Conservation (phyloP, 1,140 invertebrate genomes). For the Trachelipus rathkii region DNA sequence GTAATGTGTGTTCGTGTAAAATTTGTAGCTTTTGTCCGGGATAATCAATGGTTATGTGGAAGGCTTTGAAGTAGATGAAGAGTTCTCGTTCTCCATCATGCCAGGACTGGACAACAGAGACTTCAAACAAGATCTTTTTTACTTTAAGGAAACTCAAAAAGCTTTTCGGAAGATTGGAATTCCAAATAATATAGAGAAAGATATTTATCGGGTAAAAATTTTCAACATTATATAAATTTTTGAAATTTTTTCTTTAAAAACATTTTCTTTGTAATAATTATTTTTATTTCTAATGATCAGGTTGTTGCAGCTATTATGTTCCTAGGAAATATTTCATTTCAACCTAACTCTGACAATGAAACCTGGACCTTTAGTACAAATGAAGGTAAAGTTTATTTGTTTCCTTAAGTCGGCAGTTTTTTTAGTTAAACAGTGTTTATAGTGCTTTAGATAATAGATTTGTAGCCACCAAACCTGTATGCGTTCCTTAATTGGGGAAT, state of each 20-base stretch:
- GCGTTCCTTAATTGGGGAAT: no score
- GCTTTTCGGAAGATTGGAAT: constrained; percentile 33
- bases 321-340: not conserved
- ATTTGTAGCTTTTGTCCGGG: constrained; percentile 32
- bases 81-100: constrained; percentile 17
- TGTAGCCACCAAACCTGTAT: no score
- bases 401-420: no score
- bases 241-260: not conserved
- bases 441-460: no score
- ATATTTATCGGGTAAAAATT: constrained; percentile 30
- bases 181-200: constrained; percentile 20
- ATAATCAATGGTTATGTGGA: constrained; percentile 24
- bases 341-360: not conserved
- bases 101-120: not conserved
- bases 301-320: constrained; percentile 3
- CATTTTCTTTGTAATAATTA: not conserved
- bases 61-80: not conserved
- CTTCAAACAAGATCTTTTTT: constrained; percentile 20
- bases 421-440: no score
- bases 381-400: not conserved
- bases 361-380: not conserved
- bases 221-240: not conserved
- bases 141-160: constrained; percentile 25
- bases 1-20: not conserved
- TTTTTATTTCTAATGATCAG: not conserved